Percentiles rank a stretch among this genome's conserved stretches.
Conservation (phyloP, 2,797 vertebrate species). For the Tokudaia muenninki region DNA sequence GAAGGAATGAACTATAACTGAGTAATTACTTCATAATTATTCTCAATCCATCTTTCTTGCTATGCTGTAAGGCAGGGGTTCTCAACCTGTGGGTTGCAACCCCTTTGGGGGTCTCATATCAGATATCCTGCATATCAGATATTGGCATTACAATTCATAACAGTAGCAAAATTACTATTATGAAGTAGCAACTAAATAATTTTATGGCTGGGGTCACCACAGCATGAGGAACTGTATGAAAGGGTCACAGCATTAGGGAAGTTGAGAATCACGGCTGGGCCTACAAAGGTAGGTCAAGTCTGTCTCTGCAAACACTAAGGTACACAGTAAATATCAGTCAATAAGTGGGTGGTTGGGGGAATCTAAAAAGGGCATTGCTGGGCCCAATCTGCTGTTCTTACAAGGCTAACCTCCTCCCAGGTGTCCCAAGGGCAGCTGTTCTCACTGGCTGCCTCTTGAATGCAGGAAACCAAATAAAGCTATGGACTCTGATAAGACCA, state of each 20-base stretch:
- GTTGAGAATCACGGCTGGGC: neutral
- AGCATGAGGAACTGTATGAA: neutral
- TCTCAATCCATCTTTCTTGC: neutral
- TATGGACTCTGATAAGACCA: neutral
- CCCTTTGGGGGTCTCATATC: neutral
- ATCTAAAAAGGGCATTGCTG: neutral
- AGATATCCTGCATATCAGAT: neutral
- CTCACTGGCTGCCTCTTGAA: neutral
- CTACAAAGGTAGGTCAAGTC: neutral
- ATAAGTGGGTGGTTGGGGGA: neutral
- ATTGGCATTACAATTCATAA: neutral
- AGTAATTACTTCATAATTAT: neutral
- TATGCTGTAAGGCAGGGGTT: neutral
- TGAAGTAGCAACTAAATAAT: neutral
- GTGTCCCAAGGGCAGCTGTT: neutral
- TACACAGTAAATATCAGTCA: neutral
- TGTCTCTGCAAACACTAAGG: neutral
- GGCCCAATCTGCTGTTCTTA: neutral
- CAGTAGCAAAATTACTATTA: neutral
- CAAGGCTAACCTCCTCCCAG: neutral
- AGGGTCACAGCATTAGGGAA: neutral
- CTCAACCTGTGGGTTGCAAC: neutral
- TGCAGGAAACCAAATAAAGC: conserved; percentile 25
- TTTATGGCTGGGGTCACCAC: neutral
- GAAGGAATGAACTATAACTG: neutral